Evolutionary conservation across 2,888 invertebrate genomes (phyloP).

Genomic region (Auanema sp.): DNA sequence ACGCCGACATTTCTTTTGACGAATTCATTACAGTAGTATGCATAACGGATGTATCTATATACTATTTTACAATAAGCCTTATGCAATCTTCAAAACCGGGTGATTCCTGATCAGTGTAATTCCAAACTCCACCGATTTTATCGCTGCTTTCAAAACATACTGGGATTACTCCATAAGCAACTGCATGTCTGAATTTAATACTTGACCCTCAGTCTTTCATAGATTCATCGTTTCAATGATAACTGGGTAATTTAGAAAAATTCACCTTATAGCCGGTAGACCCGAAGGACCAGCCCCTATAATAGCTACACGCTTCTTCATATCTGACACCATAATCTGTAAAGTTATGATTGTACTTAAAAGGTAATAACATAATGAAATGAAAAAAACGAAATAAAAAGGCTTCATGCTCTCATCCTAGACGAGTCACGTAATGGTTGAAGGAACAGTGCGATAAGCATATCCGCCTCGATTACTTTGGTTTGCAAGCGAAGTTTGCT

Average conservation of each 20-base stretch:
- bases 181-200: conserved; percentile 12
- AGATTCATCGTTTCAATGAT: too few relatives aligned
- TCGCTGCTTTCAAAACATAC: conserved; percentile 64
- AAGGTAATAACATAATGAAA: too few relatives aligned
- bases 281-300: conserved; percentile 20
- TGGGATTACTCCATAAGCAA: conserved; percentile 60
- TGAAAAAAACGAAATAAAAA: too few relatives aligned
- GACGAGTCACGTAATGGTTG: too few relatives aligned
- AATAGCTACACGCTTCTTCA: conserved; percentile 15
- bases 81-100: too few relatives aligned
- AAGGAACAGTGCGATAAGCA: too few relatives aligned
- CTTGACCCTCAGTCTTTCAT: too few relatives aligned
- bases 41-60: conserved; percentile 62
- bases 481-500: too few relatives aligned
- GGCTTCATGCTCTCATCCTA: too few relatives aligned
- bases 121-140: conserved; percentile 65
- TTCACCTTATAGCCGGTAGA: conserved; percentile 19
- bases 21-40: conserved; percentile 65
- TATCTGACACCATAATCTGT: neutral
- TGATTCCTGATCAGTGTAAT: conserved; percentile 27
- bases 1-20: conserved; percentile 65
- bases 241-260: too few relatives aligned
- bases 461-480: too few relatives aligned
- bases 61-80: neutral
- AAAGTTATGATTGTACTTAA: too few relatives aligned